Base-by-base conservation (phyloP, 2,113 vertebrate species). In the Pseudopodoces humilis region DNA sequence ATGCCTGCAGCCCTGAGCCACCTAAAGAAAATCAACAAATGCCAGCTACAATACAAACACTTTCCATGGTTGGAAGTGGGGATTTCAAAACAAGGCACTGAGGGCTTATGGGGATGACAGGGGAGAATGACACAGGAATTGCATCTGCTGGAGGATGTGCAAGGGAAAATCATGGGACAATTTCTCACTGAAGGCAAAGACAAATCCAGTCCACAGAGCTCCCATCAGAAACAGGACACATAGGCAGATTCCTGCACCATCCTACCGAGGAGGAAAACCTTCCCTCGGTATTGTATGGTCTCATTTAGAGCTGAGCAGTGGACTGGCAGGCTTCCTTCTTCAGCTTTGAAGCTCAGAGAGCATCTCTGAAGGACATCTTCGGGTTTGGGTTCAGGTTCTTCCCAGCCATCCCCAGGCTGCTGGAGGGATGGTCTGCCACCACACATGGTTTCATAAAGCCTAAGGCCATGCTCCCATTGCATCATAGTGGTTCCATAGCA, bases 1-100 rank as follows among this genome's bases (percentile, higher is more conserved):
- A 70, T 92, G 96, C 90, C 93, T 96, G 90, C 78, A 94, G 95
- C 86, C 92, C 94, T 95, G 76, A 93, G 72, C 86, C 90, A 96
- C 95, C 96, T 91, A 88, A 94, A 95, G 94, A 96, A 97, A 96
- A 94, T 77, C 96, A 97, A 95, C 95, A 96, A 92, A 91, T 65
- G 88, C 72, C 90, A 94, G 86, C 46, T 63, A 90, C 90, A 95
- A 74, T n/a, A 55, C 82, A 94, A 96, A 96, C 63, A 91, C 79
- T 93, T 96, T 81, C 93, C 0, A 0, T 41, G 18, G 79, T 41
- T 0, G 2, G 75, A 84, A 88, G 44, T 64, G 49, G 58, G 91
- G 88, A 89, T 96, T 93, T 94, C 69, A 90, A 83, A 93, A 93
- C 71, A 89, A 92, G 77, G 59, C 90, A 69, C 37, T 52, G 67